phyloP scores from a whole-genome alignment of 2,113 vertebrate genomes.

The Lasiurus cinereus region DNA sequence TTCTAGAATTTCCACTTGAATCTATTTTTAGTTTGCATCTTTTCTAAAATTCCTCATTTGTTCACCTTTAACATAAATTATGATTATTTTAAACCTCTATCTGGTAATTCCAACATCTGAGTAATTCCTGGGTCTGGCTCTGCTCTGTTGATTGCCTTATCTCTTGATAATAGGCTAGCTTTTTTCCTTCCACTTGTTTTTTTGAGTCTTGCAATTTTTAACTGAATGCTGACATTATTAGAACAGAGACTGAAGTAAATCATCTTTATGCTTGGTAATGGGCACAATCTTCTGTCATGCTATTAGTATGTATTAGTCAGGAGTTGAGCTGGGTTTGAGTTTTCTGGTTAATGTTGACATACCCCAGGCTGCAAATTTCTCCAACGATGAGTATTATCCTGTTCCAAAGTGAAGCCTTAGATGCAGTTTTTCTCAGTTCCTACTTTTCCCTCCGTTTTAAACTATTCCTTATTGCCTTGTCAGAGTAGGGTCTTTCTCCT shows the following conservation, averaged over 20 bases:
- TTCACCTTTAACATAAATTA: constrained; percentile 8
- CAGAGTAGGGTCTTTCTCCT: background rate
- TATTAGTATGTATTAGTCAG: background rate
- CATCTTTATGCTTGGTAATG: background rate
- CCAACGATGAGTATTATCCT: background rate
- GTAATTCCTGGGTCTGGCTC: background rate
- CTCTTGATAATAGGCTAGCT: background rate
- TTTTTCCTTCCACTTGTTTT: background rate
- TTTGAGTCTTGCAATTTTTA: background rate
- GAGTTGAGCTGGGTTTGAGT: background rate
- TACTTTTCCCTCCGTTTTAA: background rate
- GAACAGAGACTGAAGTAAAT: background rate
- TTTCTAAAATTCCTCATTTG: constrained; percentile 28
- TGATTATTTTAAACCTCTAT: background rate
- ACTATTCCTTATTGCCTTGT: background rate
- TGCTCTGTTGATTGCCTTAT: background rate
- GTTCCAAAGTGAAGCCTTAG: background rate
- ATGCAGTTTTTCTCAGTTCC: background rate
- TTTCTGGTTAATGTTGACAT: background rate
- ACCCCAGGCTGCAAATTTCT: background rate
- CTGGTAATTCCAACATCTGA: background rate
- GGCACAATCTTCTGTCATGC: background rate
- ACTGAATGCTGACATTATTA: background rate
- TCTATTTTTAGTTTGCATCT: constrained; percentile 31
- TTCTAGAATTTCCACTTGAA: constrained; percentile 1